Conservation (phyloP, 2,797 vertebrate species). For the Nyctalus aviator region DNA sequence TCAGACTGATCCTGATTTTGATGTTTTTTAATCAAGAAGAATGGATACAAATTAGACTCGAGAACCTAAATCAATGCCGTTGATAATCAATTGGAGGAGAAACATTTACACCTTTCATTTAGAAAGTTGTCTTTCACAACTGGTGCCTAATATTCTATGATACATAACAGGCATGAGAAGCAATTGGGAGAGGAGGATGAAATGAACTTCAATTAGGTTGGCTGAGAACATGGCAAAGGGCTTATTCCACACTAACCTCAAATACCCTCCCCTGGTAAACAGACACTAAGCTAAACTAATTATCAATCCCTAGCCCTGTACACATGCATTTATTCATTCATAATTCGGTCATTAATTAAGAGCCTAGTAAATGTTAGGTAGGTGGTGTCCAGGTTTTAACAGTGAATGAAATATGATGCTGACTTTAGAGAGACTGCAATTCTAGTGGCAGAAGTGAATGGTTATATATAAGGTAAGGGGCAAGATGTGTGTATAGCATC, state of each 20-base stretch:
- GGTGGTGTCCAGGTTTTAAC: neutral
- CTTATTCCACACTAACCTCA: neutral
- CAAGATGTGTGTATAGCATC: neutral
- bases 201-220: neutral
- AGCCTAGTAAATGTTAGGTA: neutral
- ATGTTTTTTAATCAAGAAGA: neutral
- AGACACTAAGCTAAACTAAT: neutral
- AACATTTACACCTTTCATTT: neutral
- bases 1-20: neutral
- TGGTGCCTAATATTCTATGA: neutral
- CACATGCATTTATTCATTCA: neutral
- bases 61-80: neutral
- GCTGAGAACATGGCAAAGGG: neutral
- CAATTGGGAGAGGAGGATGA: neutral
- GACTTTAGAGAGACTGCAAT: neutral
- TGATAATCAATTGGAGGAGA: neutral
- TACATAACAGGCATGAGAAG: neutral
- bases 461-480: neutral
- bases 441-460: neutral
- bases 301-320: neutral
- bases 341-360: neutral
- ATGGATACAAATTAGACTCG: neutral
- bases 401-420: neutral
- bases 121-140: neutral
- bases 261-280: neutral